A percentile compares a stretch with the other conserved stretches of the same genome.
Conservation (phyloP, 37 sponge, comb jelly and placozoan species). For the Cliona cf. orientalis region DNA sequence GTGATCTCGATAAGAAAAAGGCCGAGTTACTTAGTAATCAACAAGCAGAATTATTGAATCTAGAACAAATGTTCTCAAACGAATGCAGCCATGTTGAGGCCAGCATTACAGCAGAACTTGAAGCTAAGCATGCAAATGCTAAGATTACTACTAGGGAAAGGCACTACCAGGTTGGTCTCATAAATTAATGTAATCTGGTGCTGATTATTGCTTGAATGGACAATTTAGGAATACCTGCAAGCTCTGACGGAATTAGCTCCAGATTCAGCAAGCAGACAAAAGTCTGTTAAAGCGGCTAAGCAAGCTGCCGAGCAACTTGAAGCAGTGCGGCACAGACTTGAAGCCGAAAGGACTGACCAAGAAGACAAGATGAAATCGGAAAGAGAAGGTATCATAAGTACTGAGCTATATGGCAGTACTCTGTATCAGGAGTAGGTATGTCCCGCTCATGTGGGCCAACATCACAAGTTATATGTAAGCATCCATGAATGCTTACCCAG, state of each 20-base stretch:
- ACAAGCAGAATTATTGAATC: neutral
- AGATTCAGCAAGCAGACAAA: neutral
- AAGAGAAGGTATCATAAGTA: slow-evolving; percentile 14
- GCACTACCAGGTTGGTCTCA: neutral
- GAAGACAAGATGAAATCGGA: neutral
- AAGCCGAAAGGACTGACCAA: neutral
- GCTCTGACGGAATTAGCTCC: slow-evolving; percentile 10
- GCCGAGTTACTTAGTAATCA: neutral
- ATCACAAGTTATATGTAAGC: no score
- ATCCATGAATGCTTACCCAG: no score
- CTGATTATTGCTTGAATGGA: neutral
- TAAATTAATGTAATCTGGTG: neutral
- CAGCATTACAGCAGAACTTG: neutral
- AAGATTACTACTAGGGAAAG: neutral
- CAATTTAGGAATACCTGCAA: slow-evolving; percentile 2
- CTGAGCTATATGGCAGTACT: no score
- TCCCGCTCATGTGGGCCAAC: no score
- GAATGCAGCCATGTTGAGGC: neutral
- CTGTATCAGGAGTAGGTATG: no score
- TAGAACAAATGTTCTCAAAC: neutral
- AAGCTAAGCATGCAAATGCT: neutral
- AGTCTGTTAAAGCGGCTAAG: neutral
- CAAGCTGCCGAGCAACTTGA: neutral
- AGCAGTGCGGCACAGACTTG: neutral
- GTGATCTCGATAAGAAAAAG: neutral